Base-by-base conservation (phyloP, 2,888 invertebrate genomes). In the Dryococelus australis region DNA sequence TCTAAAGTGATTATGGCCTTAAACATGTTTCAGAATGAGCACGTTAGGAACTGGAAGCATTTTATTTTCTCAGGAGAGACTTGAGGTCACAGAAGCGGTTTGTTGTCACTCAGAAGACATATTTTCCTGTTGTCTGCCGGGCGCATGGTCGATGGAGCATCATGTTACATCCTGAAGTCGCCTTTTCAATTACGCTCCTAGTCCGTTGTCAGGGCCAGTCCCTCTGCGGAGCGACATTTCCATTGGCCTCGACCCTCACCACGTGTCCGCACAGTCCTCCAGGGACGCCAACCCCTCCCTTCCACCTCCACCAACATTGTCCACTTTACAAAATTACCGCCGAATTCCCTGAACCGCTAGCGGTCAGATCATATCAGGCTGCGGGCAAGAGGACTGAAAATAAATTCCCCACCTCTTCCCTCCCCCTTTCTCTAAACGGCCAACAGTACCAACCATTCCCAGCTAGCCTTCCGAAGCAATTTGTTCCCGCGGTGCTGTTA, bases 271-370 rank as follows among this genome's bases (percentile, higher is more conserved):
- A 65, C 24, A 10, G 65, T n/a, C 65, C 65, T 65, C 65, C 20
- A 2, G 65, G 65, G 65, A 65, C 2, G 8, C 20, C 10, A 10
- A 10, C 65, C 65, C 65, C 65, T 24, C n/a, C 65, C n/a, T 16
- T 1, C 65, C n/a, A 65, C 65, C 10, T n/a, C n/a, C 24, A 1
- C 20, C 65, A 65, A n/a, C 65, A n/a, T 20, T 65, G 65, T 20
- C 65, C 65, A 65, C 65, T 65, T 65, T 65, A 65, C 65, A 65
- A 65, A 65, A 65, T 65, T 65, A 65, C 65, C 6, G 24, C 65
- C n/a, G 65, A 65, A 65, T 65, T 65, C 65, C 65, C 65, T 24
- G 65, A 65, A 24, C 65, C 65, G n/a, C 65, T 65, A 65, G 65
- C 65, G 65, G 65, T 65, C 65, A 65, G 65, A 65, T 65, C 65